Evolutionary conservation across 2,888 invertebrate genomes (phyloP).

Genomic region (Arrhopalites spinosus): DNA sequence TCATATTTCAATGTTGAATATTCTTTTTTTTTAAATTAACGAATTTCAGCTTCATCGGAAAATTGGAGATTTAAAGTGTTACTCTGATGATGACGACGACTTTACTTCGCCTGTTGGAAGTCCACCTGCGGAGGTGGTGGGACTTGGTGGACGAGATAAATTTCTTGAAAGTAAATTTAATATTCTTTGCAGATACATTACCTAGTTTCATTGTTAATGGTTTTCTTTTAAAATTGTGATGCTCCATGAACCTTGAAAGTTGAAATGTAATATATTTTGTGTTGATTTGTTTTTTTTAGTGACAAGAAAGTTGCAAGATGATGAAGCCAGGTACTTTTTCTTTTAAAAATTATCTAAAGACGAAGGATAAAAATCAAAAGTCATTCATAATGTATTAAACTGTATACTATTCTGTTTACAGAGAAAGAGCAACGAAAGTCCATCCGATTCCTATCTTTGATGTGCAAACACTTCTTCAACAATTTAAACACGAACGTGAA

Average conservation of each 20-base stretch:
- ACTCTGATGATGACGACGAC: conserved; percentile 39
- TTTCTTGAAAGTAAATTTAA: conserved; percentile 26
- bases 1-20: background rate
- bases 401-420: too few relatives aligned
- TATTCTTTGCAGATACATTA: too few relatives aligned
- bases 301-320: conserved; percentile 42
- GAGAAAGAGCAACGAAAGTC: conserved; percentile 10
- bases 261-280: too few relatives aligned
- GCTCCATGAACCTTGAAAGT: too few relatives aligned
- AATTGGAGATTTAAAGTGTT: conserved; percentile 13
- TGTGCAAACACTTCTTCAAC: conserved; percentile 39
- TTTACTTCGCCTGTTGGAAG: conserved; percentile 47
- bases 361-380: background rate
- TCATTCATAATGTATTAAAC: too few relatives aligned
- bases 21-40: background rate
- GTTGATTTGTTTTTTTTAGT: background rate
- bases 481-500: conserved; percentile 27
- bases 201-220: too few relatives aligned
- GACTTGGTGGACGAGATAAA: conserved; percentile 41
- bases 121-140: conserved; percentile 42
- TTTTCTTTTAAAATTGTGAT: too few relatives aligned
- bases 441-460: conserved; percentile 30
- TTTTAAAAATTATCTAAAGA: background rate
- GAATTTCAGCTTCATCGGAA: conserved; percentile 31
- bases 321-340: conserved; percentile 33